A percentile compares a stretch with the other conserved stretches of the same genome.
Conservation (phyloP, 2,888 invertebrate genomes). For the Pedicia rivosa region DNA sequence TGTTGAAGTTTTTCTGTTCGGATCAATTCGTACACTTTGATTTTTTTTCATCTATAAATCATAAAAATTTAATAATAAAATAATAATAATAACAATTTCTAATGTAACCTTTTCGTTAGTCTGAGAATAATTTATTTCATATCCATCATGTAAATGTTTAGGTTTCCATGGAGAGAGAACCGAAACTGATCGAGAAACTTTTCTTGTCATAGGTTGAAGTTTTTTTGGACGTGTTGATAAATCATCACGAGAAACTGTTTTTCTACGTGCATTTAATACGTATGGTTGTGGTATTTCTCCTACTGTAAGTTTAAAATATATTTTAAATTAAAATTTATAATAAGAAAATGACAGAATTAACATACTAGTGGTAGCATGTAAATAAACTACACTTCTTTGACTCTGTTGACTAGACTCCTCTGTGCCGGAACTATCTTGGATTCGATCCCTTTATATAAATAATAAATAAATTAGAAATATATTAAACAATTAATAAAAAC, state of each 20-base stretch:
- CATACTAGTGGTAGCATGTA: slow-evolving; percentile 74
- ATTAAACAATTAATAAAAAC: background rate
- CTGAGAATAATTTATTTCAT: slow-evolving; percentile 67
- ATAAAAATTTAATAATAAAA: background rate
- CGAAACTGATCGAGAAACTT: slow-evolving; percentile 63
- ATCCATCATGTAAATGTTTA: slow-evolving; percentile 50
- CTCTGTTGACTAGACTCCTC: slow-evolving; percentile 67
- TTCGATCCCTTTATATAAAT: slow-evolving; percentile 21
- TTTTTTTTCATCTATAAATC: background rate
- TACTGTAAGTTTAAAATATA: too few relatives aligned
- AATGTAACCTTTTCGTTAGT: slow-evolving; percentile 25
- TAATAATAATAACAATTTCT: background rate
- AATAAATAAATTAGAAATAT: background rate
- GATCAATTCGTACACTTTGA: background rate
- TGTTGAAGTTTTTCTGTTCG: slow-evolving; percentile 2
- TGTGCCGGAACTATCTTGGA: slow-evolving; percentile 38
- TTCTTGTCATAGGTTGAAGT: slow-evolving; percentile 39
- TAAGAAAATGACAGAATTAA: too few relatives aligned
- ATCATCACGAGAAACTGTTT: slow-evolving; percentile 59
- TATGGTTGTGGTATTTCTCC: slow-evolving; percentile 70
- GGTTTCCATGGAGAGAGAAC: slow-evolving; percentile 76
- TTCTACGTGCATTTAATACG: slow-evolving; percentile 38
- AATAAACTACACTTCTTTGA: slow-evolving; percentile 67
- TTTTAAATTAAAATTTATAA: too few relatives aligned
- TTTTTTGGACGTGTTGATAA: slow-evolving; percentile 37